Conservation (phyloP, 2,797 vertebrate species). For the Remorina albescens region DNA sequence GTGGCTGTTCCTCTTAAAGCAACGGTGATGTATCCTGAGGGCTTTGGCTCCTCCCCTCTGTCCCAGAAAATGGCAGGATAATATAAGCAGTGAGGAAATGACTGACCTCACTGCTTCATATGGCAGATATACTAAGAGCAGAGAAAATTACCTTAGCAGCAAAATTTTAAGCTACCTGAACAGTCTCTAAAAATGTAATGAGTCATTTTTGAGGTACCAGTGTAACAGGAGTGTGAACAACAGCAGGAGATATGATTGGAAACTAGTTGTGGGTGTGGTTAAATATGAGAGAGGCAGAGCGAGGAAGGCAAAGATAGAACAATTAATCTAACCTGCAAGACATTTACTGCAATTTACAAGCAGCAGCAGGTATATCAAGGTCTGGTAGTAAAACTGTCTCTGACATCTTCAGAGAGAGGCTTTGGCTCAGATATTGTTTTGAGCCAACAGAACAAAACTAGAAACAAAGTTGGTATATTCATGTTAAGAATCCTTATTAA, state of each 20-base stretch:
- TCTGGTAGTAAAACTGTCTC: neutral
- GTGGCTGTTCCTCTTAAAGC: constrained; percentile 47
- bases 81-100: constrained; percentile 49
- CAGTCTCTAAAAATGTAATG: constrained; percentile 51
- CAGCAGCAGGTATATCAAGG: constrained; percentile 2
- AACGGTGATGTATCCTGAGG: constrained; percentile 55
- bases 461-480: neutral
- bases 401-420: neutral
- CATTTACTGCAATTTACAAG: constrained; percentile 9
- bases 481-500: neutral
- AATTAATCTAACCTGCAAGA: constrained; percentile 24
- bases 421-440: neutral
- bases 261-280: constrained; percentile 47
- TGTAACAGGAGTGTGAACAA: constrained; percentile 59
- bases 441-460: neutral
- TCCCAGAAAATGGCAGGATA: constrained; percentile 55
- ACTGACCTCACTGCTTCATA: constrained; percentile 42
- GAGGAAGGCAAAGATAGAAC: constrained; percentile 27
- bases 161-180: constrained; percentile 42
- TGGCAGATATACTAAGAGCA: constrained; percentile 26
- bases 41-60: constrained; percentile 18
- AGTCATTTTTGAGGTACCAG: constrained; percentile 57
- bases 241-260: constrained; percentile 52
- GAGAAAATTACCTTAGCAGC: constrained; percentile 38
- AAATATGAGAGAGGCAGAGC: constrained; percentile 24